Percentiles rank a stretch among this genome's conserved stretches.
Conservation (phyloP, 37 sponge, comb jelly and placozoan genomes). For the Cliona cf. orientalis region DNA sequence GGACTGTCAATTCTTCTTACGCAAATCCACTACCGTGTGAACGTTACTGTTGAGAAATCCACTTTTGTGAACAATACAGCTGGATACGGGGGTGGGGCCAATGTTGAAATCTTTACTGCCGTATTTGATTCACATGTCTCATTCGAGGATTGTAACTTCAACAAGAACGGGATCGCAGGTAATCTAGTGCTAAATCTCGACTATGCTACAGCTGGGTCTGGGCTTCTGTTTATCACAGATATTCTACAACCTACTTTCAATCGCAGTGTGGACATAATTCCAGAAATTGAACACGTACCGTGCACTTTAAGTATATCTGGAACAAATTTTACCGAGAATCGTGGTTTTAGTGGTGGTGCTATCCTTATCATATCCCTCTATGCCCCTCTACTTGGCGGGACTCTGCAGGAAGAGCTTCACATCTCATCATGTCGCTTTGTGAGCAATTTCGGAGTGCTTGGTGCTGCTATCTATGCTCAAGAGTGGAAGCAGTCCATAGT, state of each 20-base stretch:
- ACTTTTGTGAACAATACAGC: constrained; percentile 52
- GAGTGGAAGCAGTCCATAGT: constrained; percentile 20
- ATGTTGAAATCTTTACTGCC: constrained; percentile 31
- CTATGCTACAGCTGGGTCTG: neutral
- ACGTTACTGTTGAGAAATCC: constrained; percentile 7
- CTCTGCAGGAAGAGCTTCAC: neutral
- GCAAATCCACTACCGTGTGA: constrained; percentile 30
- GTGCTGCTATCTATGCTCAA: constrained; percentile 9
- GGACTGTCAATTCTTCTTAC: constrained; percentile 46
- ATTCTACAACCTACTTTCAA: neutral
- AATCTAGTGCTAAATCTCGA: neutral
- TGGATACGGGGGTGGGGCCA: constrained; percentile 37
- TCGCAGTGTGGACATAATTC: neutral
- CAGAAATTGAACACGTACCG: neutral
- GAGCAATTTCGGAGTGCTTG: constrained; percentile 26
- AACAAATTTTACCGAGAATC: constrained; percentile 11
- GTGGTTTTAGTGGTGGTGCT: constrained; percentile 9
- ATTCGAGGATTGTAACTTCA: constrained; percentile 41
- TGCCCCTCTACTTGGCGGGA: neutral
- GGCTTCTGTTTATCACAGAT: neutral
- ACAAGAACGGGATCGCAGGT: constrained; percentile 7
- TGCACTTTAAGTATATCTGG: neutral
- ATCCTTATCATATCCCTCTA: constrained; percentile 21
- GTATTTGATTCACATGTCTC: constrained; percentile 5
- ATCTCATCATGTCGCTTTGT: constrained; percentile 35